Percentiles rank a stretch among this genome's conserved stretches.
These are phyloP conservation scores for Oenanthe melanoleuca DNA, from an alignment of 2,113 vertebrate genomes.

Conservation along the genomic window DNA sequence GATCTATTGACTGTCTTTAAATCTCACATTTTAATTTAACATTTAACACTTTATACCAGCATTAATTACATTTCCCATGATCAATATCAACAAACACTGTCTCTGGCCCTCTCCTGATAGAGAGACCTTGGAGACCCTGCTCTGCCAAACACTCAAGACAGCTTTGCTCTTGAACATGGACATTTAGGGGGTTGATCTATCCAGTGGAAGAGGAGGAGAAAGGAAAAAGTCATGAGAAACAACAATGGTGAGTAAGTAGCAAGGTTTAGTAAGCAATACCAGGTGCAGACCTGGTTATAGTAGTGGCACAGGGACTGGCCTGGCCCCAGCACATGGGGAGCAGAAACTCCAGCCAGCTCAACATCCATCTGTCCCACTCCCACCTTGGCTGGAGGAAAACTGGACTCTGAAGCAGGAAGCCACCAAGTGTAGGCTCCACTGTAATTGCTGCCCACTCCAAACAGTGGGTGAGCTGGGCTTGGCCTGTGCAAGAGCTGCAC, in stretches of 20 bases:
- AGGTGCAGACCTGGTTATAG: not conserved
- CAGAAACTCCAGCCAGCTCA: not conserved
- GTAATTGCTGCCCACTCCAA: not conserved
- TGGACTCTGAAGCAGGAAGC: not conserved
- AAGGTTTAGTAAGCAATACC: not conserved
- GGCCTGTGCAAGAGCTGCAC: not conserved
- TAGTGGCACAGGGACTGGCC: not conserved
- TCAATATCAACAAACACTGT: not conserved
- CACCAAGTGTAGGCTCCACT: not conserved
- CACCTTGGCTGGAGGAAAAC: not conserved
- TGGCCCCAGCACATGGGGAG: not conserved
- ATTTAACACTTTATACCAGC: conserved; percentile 2
- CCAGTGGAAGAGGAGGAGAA: not conserved
- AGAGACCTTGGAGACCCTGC: not conserved
- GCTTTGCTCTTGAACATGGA: not conserved
- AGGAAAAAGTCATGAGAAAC: not conserved
- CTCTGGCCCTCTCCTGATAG: not conserved
- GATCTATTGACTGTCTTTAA: conserved; percentile 46
- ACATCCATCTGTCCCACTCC: not conserved
- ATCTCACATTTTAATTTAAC: conserved; percentile 46
- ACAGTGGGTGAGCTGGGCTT: not conserved
- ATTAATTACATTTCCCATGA: conserved; percentile 33
- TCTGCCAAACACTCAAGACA: not conserved
- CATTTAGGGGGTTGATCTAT: accelerated
- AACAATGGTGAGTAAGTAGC: not conserved